Evolutionary conservation across 2,113 vertebrate species (phyloP).

Genomic region (Catharus minimus): DNA sequence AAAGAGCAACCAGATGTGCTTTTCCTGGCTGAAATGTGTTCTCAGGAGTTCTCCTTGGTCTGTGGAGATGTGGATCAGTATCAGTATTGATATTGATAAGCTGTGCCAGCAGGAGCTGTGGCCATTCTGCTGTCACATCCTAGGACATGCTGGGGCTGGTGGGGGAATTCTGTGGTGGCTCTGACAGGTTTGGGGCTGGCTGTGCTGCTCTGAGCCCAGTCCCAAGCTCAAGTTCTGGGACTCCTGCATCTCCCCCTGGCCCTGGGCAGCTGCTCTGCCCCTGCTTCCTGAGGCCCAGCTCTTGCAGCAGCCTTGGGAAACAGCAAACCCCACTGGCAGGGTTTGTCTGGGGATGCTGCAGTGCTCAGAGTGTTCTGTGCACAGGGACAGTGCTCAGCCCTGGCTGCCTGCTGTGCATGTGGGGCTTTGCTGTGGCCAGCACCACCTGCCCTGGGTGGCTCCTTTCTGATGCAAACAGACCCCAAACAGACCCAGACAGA

Average conservation of each 20-base stretch:
- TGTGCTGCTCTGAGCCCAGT: neutral
- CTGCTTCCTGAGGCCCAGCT: neutral
- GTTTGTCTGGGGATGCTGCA: neutral
- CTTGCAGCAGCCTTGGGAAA: neutral
- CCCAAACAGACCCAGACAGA: neutral
- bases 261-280: neutral
- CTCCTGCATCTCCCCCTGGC: neutral
- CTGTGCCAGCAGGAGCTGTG: neutral
- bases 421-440: neutral
- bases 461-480: neutral
- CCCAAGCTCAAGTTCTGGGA: neutral
- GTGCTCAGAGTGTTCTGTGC: neutral
- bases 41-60: neutral
- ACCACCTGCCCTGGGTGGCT: neutral
- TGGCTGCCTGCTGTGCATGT: fast-evolving
- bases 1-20: neutral
- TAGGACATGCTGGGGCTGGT: neutral
- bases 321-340: neutral
- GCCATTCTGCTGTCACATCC: fast-evolving
- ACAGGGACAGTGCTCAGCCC: fast-evolving
- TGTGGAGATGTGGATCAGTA: neutral
- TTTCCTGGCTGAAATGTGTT: neutral
- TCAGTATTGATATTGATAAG: neutral
- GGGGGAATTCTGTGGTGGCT: neutral
- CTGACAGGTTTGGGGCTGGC: neutral